Base-by-base conservation (phyloP, 2,113 vertebrate species). In the Anhinga anhinga region DNA sequence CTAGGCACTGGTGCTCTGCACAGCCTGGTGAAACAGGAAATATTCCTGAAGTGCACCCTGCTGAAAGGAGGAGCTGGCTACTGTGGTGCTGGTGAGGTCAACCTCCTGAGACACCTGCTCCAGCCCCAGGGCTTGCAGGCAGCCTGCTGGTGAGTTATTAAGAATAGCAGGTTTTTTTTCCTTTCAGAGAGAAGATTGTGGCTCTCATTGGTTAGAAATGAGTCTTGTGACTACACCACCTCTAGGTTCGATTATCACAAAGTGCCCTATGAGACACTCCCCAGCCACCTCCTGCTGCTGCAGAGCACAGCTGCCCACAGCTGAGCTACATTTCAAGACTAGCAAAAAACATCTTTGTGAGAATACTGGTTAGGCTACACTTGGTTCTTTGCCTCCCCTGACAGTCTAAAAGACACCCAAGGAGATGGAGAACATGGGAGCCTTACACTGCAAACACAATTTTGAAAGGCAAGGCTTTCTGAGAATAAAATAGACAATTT, bases 21-120 rank as follows among this genome's bases (percentile, higher is more conserved):
- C 10, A 61, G 65, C 10, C 47, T 67, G 13, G 21, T 40, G 19
- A 9, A 47, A 44, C 4, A 10, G 20, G 13, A 85, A 84, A 59
- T 9, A 32, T 17, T 19, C 23, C 56, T 82, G 45, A 70, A 26
- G 13, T 1, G 0, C 1, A 2, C 7, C 26, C 71, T 40, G 15
- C 17, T 67, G 70, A 47, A 71, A 56, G 23, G 7, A 50, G 53
- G 47, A 74, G 14, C 11, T 63, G 23, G 15, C 14, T 73, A n/a
- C 9, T 5, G 1, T 34, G 22, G 25, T 50, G 38, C 22, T 91
- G 40, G 16, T 19, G 4, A 56, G 44, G 3, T 26, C n/a, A 78
- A 93, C 20, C 10, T 71, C 26, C 47, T 36, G 26, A 88, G 15
- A 56, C 1, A 18, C 36, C 15, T 50, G 25, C 27, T 84, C 0